phyloP scores from a whole-genome alignment of 2,113 vertebrate genomes.

The Plectropomus leopardus region DNA sequence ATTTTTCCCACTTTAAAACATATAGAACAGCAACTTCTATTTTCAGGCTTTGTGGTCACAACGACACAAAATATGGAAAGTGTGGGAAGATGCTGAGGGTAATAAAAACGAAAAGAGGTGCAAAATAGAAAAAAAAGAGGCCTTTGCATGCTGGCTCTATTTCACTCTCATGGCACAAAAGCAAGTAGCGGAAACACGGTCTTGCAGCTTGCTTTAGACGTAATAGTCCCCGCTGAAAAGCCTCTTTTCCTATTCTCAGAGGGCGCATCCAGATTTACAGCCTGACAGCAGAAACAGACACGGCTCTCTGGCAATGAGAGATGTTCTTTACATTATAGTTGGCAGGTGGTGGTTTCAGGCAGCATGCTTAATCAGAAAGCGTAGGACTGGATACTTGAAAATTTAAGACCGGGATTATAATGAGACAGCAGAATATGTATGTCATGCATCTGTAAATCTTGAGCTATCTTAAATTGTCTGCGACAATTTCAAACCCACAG shows the following conservation, averaged over 20 bases:
- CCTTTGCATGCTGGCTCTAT: slow-evolving; percentile 62
- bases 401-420: slow-evolving; percentile 41
- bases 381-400: slow-evolving; percentile 32
- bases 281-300: slow-evolving; percentile 66
- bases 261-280: slow-evolving; percentile 80
- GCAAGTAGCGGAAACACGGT: slow-evolving; percentile 59
- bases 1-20: slow-evolving; percentile 11
- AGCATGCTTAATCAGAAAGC: slow-evolving; percentile 48
- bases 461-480: slow-evolving; percentile 11
- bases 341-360: slow-evolving; percentile 60
- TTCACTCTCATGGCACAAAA: slow-evolving; percentile 60
- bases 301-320: slow-evolving; percentile 41
- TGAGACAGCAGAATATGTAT: slow-evolving; percentile 30
- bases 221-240: slow-evolving; percentile 70
- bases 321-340: slow-evolving; percentile 63
- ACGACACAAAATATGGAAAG: slow-evolving; percentile 34
- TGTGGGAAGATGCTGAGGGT: slow-evolving; percentile 36
- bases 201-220: slow-evolving; percentile 62
- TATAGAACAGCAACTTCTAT: slow-evolving; percentile 26
- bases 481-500: slow-evolving; percentile 22
- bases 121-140: slow-evolving; percentile 28
- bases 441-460: slow-evolving; percentile 36
- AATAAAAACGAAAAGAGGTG: slow-evolving; percentile 54
- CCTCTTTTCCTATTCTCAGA: slow-evolving; percentile 68
- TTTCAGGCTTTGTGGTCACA: slow-evolving; percentile 26